Evolutionary conservation across 1,140 invertebrate species (phyloP).

Genomic region (Asobara japonica): DNA sequence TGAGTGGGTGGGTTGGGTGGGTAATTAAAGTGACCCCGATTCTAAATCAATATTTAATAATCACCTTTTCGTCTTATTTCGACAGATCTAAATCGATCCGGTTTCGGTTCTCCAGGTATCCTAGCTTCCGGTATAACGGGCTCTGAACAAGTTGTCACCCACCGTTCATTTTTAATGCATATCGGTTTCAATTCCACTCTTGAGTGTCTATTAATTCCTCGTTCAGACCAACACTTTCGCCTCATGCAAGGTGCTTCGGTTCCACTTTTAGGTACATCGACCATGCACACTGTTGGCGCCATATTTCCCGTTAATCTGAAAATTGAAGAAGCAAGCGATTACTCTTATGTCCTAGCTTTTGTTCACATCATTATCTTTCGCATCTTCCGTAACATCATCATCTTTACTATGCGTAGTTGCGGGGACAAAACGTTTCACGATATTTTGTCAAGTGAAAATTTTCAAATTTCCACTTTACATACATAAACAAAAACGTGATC

Average conservation of each 20-base stretch:
- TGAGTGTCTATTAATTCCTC: neutral
- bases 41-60: neutral
- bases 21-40: neutral
- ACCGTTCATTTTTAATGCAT: neutral
- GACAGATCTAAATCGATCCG: neutral
- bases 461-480: too few relatives aligned
- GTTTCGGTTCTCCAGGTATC: neutral
- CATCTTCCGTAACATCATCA: too few relatives aligned
- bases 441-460: too few relatives aligned
- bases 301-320: neutral
- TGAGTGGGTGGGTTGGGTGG: too few relatives aligned
- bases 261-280: neutral
- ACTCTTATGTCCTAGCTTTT: too few relatives aligned
- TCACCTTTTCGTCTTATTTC: neutral
- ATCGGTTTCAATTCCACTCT: neutral
- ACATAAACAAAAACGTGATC: too few relatives aligned
- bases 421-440: too few relatives aligned
- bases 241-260: neutral
- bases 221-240: neutral
- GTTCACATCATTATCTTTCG: too few relatives aligned
- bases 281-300: slow-evolving; percentile 11
- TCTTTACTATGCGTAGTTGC: too few relatives aligned
- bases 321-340: neutral
- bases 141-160: neutral
- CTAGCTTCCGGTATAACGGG: neutral